phyloP scores from a whole-genome alignment of 2,888 invertebrate species.

The Caenorhabditis becei region DNA sequence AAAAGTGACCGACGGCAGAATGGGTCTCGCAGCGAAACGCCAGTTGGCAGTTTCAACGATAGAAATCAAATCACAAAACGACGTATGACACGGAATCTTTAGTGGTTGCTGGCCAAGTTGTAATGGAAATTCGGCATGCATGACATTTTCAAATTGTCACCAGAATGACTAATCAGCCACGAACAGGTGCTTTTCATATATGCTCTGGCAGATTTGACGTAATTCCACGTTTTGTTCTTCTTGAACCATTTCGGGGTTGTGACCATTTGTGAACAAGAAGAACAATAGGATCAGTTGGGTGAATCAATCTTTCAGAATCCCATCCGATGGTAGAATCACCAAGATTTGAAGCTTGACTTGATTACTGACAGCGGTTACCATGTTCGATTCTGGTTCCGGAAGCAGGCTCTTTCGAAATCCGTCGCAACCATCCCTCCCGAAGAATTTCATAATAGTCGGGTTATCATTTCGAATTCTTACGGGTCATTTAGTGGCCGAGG shows the following conservation, averaged over 20 bases:
- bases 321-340: too few relatives aligned
- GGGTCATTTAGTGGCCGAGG: slow-evolving; percentile 54
- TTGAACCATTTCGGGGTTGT: too few relatives aligned
- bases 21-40: not conserved
- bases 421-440: not conserved
- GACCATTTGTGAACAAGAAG: too few relatives aligned
- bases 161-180: slow-evolving; percentile 10
- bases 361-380: too few relatives aligned
- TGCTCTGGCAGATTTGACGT: not conserved
- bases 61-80: not conserved
- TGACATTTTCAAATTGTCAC: slow-evolving; percentile 3
- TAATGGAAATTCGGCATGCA: not conserved
- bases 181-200: not conserved
- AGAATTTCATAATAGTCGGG: not conserved
- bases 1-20: slow-evolving; percentile 11
- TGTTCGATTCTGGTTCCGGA: too few relatives aligned
- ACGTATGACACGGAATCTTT: not conserved
- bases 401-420: not conserved
- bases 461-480: slow-evolving; percentile 16
- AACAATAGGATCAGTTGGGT: too few relatives aligned
- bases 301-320: too few relatives aligned
- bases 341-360: too few relatives aligned
- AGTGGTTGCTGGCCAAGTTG: not conserved
- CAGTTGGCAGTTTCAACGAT: not conserved
- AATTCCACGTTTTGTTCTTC: not conserved